These are phyloP conservation scores for Okapia johnstoni DNA, from an alignment of 2,113 vertebrate species.

Conservation along the genomic window DNA sequence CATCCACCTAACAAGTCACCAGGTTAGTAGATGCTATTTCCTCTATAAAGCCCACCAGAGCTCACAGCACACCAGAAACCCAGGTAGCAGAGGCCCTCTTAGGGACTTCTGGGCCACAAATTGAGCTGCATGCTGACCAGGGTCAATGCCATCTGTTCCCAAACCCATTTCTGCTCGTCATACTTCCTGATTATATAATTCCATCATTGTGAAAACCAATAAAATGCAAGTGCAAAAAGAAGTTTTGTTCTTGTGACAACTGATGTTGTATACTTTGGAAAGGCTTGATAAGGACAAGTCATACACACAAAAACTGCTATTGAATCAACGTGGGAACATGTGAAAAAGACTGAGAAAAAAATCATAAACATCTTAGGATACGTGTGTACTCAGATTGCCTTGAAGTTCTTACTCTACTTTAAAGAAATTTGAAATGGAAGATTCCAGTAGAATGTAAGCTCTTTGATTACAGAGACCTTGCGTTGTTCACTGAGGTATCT, in stretches of 20 bases:
- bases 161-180: not conserved
- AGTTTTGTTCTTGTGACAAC: not conserved
- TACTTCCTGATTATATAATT: not conserved
- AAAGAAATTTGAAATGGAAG: not conserved
- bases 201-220: slow-evolving; percentile 11
- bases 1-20: not conserved
- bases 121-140: not conserved
- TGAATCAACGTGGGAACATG: not conserved
- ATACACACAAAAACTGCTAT: not conserved
- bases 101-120: not conserved
- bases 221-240: not conserved
- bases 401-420: not conserved
- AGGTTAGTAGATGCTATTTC: not conserved
- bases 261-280: not conserved
- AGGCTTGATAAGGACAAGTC: not conserved
- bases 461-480: not conserved
- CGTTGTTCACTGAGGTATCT: not conserved
- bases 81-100: not conserved
- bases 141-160: not conserved
- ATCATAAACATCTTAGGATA: not conserved
- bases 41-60: not conserved
- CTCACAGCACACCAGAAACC: fast-evolving
- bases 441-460: not conserved
- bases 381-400: not conserved
- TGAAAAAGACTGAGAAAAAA: not conserved